Evolutionary conservation across 2,113 vertebrate species (phyloP).

Genomic region (Oryctolagus cuniculus): DNA sequence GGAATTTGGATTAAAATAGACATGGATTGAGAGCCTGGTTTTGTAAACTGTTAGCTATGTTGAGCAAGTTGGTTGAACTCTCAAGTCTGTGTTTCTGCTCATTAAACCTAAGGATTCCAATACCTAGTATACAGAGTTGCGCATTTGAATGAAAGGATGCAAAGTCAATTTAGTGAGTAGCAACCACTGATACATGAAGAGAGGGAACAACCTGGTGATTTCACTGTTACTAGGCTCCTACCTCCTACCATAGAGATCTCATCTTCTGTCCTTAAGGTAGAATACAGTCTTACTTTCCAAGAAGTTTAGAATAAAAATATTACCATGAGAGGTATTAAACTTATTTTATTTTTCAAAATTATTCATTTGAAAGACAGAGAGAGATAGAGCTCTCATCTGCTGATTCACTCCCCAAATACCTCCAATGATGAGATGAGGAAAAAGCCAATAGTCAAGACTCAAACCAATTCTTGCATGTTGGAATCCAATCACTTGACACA

Average conservation of each 20-base stretch:
- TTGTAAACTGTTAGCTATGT: background rate
- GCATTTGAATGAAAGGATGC: background rate
- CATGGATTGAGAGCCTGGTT: background rate
- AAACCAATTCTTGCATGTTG: too few species aligned
- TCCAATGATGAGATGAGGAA: too few species aligned
- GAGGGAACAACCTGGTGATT: background rate
- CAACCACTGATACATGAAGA: background rate
- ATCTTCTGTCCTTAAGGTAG: background rate
- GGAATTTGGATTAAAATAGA: background rate
- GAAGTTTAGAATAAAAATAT: background rate
- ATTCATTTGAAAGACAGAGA: too few species aligned
- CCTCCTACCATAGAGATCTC: background rate
- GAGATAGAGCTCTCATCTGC: too few species aligned
- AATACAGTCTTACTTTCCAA: constrained; percentile 9
- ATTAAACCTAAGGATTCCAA: background rate
- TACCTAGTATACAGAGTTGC: background rate
- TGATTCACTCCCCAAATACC: too few species aligned
- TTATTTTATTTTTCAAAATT: background rate
- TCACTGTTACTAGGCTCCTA: background rate
- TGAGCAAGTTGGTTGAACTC: background rate
- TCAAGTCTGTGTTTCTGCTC: background rate
- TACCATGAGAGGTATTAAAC: background rate
- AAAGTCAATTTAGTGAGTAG: background rate
- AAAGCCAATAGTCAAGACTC: too few species aligned
- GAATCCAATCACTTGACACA: too few species aligned